Base-by-base conservation (phyloP, 2,888 invertebrate species). In the Drosophila silvestris region DNA sequence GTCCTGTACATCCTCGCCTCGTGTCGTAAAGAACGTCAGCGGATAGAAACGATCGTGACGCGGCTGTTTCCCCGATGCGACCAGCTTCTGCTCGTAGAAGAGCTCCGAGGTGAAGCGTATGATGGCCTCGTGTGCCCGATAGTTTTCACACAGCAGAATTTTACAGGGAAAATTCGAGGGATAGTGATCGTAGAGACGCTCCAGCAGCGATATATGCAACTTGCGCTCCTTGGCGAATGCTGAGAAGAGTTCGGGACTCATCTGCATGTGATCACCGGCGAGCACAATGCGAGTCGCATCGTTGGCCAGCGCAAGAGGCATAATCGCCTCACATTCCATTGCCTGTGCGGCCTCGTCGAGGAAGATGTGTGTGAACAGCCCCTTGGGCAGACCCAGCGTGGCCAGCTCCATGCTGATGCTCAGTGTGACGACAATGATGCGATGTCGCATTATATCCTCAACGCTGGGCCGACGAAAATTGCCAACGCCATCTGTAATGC, bases 311-410 rank as follows among this genome's bases (percentile, higher is more conserved):
- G 96, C 96, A 64, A 97, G 91, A 0, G 97, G 97, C 93, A 97
- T 96, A 19, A 97, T 95, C 0, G 97, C 96, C 93, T 97, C 97
- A 93, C 96, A 96, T 93, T 97, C 97, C 94, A 97, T 95, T 0
- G 97, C 97, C 92, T 97, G 97, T 0, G 97, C 97, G 0, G 97
- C 97, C 94, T 97, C 97, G 92, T 97, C 97, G 59, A 97, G 94
- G 67, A 97, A 94, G 76, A 97, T 97, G 93, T 97, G 97, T 0
- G 96, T 97, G 89, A 97, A 93, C 58, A 92, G 93, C 89, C 96
- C 96, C 93, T 95, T 95, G 7, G 95, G 95, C 50, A 96, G 93
- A 30, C 96, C 95, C 82, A 97, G 93, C 5, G 96, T 95, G 51
- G 96, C 95, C 60, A 97, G 93, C 86, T 96, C 96, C 93, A 96